These are phyloP conservation scores for Ptychochromis oligacanthus DNA, from an alignment of 2,113 vertebrate species.

Conservation along the genomic window DNA sequence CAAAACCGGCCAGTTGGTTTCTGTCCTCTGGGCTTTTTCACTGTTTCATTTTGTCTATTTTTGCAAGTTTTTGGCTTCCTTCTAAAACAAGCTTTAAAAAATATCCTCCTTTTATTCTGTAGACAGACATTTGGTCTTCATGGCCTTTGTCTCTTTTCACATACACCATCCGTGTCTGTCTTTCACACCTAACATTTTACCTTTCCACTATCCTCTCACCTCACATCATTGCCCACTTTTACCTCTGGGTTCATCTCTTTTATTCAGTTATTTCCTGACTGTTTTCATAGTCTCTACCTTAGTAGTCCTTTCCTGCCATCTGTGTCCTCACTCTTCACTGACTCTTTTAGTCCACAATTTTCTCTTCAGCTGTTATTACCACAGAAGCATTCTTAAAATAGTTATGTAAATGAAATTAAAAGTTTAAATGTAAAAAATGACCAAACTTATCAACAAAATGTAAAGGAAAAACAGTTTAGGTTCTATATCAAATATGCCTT, in stretches of 20 bases:
- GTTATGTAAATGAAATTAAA: not conserved
- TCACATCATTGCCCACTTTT: conserved; percentile 19
- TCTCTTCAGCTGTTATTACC: not conserved
- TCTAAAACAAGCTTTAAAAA: conserved; percentile 22
- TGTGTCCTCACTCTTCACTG: not conserved
- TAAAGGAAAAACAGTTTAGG: not conserved
- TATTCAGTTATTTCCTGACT: conserved; percentile 49
- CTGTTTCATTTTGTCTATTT: conserved; percentile 40
- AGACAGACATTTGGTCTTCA: conserved; percentile 27
- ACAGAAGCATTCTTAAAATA: not conserved
- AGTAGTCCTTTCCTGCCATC: conserved; percentile 29
- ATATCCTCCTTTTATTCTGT: conserved; percentile 18
- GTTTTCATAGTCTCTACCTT: conserved; percentile 44
- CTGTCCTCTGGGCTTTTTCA: conserved; percentile 43
- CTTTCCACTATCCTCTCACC: conserved; percentile 19
- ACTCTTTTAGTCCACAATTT: not conserved
- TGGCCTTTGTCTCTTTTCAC: conserved; percentile 15
- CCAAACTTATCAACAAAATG: not conserved
- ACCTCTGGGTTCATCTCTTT: conserved; percentile 40
- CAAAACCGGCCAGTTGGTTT: conserved; percentile 26
- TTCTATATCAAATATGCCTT: not conserved
- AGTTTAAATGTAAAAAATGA: not conserved
- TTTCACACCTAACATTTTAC: conserved; percentile 22
- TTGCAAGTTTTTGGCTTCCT: conserved; percentile 4
- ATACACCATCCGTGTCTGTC: conserved; percentile 8